These are phyloP conservation scores for Astyanax mexicanus DNA, from an alignment of 2,797 vertebrate species.

Conservation along the genomic window DNA sequence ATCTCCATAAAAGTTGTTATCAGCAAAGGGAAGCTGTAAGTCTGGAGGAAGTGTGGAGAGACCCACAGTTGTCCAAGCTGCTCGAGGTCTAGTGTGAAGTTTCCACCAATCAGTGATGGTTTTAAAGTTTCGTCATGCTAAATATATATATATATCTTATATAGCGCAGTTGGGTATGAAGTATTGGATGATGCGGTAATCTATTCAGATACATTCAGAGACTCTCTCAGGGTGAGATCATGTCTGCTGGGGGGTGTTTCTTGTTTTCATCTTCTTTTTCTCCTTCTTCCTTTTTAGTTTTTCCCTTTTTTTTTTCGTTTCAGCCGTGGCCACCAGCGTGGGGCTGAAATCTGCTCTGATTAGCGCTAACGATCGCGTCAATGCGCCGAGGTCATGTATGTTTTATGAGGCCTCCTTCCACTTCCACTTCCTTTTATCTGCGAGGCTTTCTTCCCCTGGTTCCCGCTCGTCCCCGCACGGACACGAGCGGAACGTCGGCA, in stretches of 20 bases:
- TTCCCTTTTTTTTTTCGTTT: constrained; percentile 3
- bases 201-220: background rate
- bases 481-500: constrained; percentile 41
- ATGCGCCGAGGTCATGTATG: constrained; percentile 27
- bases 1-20: too few relatives aligned
- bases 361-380: constrained; percentile 33
- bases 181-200: background rate
- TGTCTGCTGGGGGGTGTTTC: background rate
- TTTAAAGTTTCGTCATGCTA: too few relatives aligned
- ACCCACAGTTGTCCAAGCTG: too few relatives aligned
- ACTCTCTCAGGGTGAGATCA: constrained; percentile 3
- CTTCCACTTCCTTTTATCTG: constrained; percentile 35
- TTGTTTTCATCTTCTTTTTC: constrained; percentile 15
- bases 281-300: background rate
- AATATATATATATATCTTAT: too few relatives aligned
- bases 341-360: constrained; percentile 21
- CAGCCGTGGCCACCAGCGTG: background rate
- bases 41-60: too few relatives aligned
- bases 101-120: too few relatives aligned
- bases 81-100: too few relatives aligned
- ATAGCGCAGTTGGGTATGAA: background rate
- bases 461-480: constrained; percentile 22
- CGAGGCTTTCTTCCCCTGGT: constrained; percentile 24
- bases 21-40: too few relatives aligned
- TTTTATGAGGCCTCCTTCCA: constrained; percentile 35